Evolutionary conservation across 2,113 vertebrate species (phyloP).

Genomic region (Lophius piscatorius): DNA sequence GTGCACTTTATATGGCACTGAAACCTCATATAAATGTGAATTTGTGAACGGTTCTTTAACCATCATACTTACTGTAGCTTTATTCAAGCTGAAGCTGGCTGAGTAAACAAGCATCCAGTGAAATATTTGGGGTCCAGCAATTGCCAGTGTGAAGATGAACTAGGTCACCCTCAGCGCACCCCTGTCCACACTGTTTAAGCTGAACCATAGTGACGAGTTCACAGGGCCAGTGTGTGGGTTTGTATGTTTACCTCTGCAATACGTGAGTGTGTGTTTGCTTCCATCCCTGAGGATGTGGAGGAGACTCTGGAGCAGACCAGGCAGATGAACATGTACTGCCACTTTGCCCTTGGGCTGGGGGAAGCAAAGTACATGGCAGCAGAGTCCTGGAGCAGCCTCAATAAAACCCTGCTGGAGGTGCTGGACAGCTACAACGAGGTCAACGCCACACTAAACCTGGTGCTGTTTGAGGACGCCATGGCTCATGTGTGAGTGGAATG

Average conservation of each 20-base stretch:
- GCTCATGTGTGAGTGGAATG: slow-evolving; percentile 87
- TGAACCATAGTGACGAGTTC: slow-evolving; percentile 52
- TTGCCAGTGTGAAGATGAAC: slow-evolving; percentile 59
- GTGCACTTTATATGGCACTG: background rate
- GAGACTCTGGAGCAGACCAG: slow-evolving; percentile 78
- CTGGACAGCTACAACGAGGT: slow-evolving; percentile 92
- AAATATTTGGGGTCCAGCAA: slow-evolving; percentile 29
- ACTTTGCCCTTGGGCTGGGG: slow-evolving; percentile 86
- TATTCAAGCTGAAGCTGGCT: background rate
- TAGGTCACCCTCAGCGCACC: slow-evolving; percentile 66
- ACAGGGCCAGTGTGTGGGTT: slow-evolving; percentile 43
- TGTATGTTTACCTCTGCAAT: slow-evolving; percentile 41
- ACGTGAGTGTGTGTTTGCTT: slow-evolving; percentile 16
- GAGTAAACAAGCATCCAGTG: slow-evolving; percentile 16
- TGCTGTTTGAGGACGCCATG: slow-evolving; percentile 96
- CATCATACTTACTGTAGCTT: slow-evolving; percentile 3
- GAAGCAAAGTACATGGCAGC: slow-evolving; percentile 88
- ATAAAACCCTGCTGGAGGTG: slow-evolving; percentile 85
- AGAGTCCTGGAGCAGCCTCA: slow-evolving; percentile 86
- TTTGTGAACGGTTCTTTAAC: background rate
- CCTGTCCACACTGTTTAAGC: slow-evolving; percentile 64
- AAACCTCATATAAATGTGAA: background rate
- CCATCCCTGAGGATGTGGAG: slow-evolving; percentile 79
- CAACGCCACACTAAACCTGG: slow-evolving; percentile 89
- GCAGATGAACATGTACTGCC: slow-evolving; percentile 89